Conservation (phyloP, 2,113 vertebrate species). For the Crotalus horridus region DNA sequence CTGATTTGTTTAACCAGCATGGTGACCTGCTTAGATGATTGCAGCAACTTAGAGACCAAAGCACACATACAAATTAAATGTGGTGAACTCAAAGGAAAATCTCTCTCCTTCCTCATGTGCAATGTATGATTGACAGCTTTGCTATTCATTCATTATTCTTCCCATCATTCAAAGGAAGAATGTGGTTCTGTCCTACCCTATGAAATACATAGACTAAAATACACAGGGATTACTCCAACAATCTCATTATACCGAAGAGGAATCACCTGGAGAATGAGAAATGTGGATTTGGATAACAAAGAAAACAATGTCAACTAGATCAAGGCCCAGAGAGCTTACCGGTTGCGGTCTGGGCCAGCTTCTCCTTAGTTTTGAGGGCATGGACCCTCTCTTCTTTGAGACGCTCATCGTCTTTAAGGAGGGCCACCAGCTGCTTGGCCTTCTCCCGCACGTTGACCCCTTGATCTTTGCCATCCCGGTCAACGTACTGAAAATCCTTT, state of each 20-base stretch:
- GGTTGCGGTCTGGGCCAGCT: slow-evolving; percentile 88
- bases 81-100: not conserved
- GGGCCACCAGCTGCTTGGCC: slow-evolving; percentile 88
- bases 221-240: not conserved
- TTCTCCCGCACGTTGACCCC: slow-evolving; percentile 91
- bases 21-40: not conserved
- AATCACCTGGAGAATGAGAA: not conserved
- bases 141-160: not conserved
- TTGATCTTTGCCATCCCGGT: slow-evolving; percentile 92
- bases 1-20: not conserved
- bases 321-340: slow-evolving; percentile 60
- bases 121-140: not conserved
- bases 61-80: not conserved
- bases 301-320: not conserved
- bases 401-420: slow-evolving; percentile 88
- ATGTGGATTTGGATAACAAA: too few relatives aligned
- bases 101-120: not conserved
- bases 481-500: slow-evolving; percentile 91
- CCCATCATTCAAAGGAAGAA: not conserved
- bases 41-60: not conserved
- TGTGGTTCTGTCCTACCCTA: not conserved
- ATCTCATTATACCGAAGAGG: too few relatives aligned
- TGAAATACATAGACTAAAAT: not conserved
- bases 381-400: slow-evolving; percentile 87
- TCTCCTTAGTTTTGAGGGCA: slow-evolving; percentile 94